Base-by-base conservation (phyloP, 2,113 vertebrate species). In the rat (Rattus norvegicus) region DNA sequence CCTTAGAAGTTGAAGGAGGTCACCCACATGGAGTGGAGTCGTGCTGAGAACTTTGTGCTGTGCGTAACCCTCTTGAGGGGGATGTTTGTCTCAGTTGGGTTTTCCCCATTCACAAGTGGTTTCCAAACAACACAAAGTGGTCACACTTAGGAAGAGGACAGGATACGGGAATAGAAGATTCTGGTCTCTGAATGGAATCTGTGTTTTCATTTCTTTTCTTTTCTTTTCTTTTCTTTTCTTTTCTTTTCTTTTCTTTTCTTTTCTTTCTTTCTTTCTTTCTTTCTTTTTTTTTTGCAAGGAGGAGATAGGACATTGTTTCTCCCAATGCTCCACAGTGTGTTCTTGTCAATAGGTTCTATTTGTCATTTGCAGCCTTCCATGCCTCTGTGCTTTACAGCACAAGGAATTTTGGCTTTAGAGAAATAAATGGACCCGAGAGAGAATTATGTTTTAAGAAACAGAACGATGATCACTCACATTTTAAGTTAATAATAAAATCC, bases 401-500 rank as follows among this genome's bases (percentile, higher is more conserved):
- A 54, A 95, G 93, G 96, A 97, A 96, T 97, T 73, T 97, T 96
- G 96, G 97, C 95, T 93, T 96, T 95, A 94, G 63, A 95, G 91
- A 96, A 97, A 91, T 96, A 97, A 97, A 95, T 96, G 96, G 92
- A 84, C 97, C 96, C 96, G 89, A 86, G 94, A 97, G 95, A 97
- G 88, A 90, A 93, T 92, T 96, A 67, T 95, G 96, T 97, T 98
- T 97, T 98, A 97, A 97, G 95, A 93, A 96, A 92, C 81, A 67
- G 92, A 96, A 95, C 80, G 97, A 94, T 96, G 96, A 93, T 97
- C 22, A 1, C 81, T 98, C 90, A 91, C 88, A 95, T 93, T 96
- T 96, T 97, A 96, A 96, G 94, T 97, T 97, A 97, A 97, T 97
- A 98, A 97, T 96, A 97, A 97, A 96, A 96, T 96, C 92, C 10